A percentile compares a stretch with the other conserved stretches of the same genome.
Conservation (phyloP, 2,888 invertebrate species). For the Acleris laterana region DNA sequence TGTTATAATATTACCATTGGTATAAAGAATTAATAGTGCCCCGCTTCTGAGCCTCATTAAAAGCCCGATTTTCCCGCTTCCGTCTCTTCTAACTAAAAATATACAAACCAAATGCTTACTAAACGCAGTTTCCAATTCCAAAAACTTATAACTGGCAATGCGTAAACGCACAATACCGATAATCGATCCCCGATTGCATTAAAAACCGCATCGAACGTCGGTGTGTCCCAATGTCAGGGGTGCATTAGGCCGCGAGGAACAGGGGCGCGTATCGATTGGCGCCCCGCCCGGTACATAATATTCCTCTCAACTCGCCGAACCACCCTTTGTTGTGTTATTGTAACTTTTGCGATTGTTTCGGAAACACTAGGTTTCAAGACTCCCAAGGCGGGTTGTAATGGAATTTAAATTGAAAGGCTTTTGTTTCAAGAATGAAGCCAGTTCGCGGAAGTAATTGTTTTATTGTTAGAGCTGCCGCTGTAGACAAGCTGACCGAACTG, state of each 20-base stretch:
- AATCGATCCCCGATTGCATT: not conserved
- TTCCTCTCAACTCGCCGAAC: slow-evolving; percentile 56
- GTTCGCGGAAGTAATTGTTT: not conserved
- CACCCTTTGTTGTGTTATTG: slow-evolving; percentile 71
- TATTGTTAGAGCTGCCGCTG: not conserved
- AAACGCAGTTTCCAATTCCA: too few species aligned
- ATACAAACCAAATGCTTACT: too few species aligned
- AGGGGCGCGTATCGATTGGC: slow-evolving; percentile 81
- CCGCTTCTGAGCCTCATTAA: too few species aligned
- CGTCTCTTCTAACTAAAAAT: too few species aligned
- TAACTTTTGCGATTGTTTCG: slow-evolving; percentile 65
- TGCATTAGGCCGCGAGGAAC: slow-evolving; percentile 67
- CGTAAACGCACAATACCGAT: too few species aligned
- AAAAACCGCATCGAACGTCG: not conserved
- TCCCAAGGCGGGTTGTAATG: slow-evolving; percentile 30
- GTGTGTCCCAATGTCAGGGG: slow-evolving; percentile 56
- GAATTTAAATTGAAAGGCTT: slow-evolving; percentile 24
- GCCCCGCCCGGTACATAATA: slow-evolving; percentile 60
- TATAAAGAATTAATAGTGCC: too few species aligned
- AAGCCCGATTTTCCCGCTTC: too few species aligned
- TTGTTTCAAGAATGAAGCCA: not conserved
- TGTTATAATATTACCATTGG: too few species aligned
- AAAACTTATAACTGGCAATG: too few species aligned
- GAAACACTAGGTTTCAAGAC: slow-evolving; percentile 49
- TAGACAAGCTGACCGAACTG: too few species aligned